A percentile compares a stretch with the other conserved stretches of the same genome.
These are phyloP conservation scores for Tachyglossus aculeatus DNA, from an alignment of 2,797 vertebrate genomes.

Conservation along the genomic window DNA sequence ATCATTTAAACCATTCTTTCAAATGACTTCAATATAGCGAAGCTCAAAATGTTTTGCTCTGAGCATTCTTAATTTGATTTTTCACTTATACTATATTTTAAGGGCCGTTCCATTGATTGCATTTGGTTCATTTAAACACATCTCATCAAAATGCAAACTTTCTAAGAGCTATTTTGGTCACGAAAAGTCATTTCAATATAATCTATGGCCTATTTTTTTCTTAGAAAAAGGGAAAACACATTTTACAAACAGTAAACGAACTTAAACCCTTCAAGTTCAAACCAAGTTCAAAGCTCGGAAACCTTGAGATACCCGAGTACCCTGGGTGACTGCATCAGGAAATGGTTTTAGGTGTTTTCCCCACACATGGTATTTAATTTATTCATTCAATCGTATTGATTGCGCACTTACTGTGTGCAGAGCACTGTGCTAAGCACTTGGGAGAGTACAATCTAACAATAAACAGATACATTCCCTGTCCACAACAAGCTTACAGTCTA, in stretches of 20 bases:
- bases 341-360: no score
- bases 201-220: slow-evolving; percentile 33
- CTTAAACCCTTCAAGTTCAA: slow-evolving; percentile 11
- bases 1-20: slow-evolving; percentile 29
- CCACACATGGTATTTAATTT: no score
- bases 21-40: slow-evolving; percentile 42
- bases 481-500: no score
- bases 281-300: neutral
- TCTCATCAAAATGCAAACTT: slow-evolving; percentile 60
- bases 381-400: no score
- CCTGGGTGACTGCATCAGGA: no score
- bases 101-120: slow-evolving; percentile 52
- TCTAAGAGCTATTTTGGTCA: slow-evolving; percentile 44
- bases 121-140: slow-evolving; percentile 53
- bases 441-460: no score
- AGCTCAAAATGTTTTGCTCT: slow-evolving; percentile 36
- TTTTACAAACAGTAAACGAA: slow-evolving; percentile 33
- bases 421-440: no score
- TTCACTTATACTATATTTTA: slow-evolving; percentile 47
- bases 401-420: no score
- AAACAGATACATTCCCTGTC: no score
- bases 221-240: slow-evolving; percentile 41
- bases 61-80: slow-evolving; percentile 46
- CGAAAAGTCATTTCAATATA: slow-evolving; percentile 30
- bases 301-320: neutral